Evolutionary conservation across 1,140 invertebrate genomes (phyloP), one percentile per base, ranked within the genome.

Genomic region (Hypsibius dujardini): DNA sequence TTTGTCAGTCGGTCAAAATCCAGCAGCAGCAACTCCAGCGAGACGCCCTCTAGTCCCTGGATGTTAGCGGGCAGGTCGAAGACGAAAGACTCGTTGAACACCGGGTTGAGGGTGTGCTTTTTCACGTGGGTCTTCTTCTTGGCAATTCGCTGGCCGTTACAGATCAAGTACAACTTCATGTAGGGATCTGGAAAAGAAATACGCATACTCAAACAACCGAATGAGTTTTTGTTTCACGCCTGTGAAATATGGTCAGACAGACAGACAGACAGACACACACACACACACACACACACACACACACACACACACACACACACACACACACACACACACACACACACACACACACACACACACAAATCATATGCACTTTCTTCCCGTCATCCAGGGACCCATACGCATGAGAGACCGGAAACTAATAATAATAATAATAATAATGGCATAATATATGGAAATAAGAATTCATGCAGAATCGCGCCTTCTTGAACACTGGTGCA

Each of bases 71-170:
- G 83, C 15, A 86, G 79, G 72, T 85, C 84, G 74, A 86, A 86
- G 12, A 84, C 80, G 77, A 86, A 97, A 40, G 90, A 94, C 81
- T 98, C 95, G 81, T 98, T 98, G 82, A 96, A 99, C 69, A 98
- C 92, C 0, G 95, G 95, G 81, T 93, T 95, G 70, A 95, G 82
- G 1, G 95, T 98, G 47, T 92, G 86, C 79, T 96, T 98, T 83
- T 97, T 97, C 46, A 98, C 92, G 77, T 96, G 93, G 0, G 95
- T 98, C 83, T 98, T 98, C 84, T 97, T 97, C 83, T 98, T 98
- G 59, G 91, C 90, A 74, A 98, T 91, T 72, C 94, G 86, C 79
- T 97, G 92, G n/a, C 90, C 90, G 80, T 98, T 95, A 80, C 90
- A 92, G 2, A 96, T 82, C 74, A 98, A 83, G 81, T 98, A 97